phyloP scores from a whole-genome alignment of 2,888 invertebrate genomes.

The Acanthosepion esculentum region DNA sequence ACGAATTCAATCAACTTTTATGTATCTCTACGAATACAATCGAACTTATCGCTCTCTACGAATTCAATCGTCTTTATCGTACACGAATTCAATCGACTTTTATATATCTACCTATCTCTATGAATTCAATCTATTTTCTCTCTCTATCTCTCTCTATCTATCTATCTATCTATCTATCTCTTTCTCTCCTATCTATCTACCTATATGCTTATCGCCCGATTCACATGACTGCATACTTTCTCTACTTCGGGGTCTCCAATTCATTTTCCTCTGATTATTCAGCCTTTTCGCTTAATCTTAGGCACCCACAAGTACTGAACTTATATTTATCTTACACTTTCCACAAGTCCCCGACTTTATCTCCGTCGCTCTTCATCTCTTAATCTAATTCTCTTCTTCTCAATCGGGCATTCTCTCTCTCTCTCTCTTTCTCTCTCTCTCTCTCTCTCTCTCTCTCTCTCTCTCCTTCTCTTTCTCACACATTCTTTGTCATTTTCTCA shows the following conservation, averaged over 20 bases:
- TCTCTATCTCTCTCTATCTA: neutral
- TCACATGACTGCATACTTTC: no score
- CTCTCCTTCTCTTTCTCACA: no score
- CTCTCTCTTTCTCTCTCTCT: neutral
- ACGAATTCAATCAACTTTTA: no score
- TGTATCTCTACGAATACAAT: no score
- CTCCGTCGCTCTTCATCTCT: neutral
- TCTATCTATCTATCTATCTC: neutral
- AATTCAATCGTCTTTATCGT: no score
- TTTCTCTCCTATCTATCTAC: neutral
- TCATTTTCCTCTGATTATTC: no score
- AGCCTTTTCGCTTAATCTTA: no score
- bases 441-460: neutral
- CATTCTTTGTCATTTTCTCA: no score
- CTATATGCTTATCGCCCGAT: neutral
- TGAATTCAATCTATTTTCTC: neutral
- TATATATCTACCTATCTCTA: neutral
- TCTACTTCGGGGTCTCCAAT: no score
- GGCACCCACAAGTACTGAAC: no score
- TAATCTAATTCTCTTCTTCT: neutral
- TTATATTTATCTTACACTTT: neutral
- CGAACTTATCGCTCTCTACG: no score
- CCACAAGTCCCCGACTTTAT: neutral
- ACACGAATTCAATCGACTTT: no score
- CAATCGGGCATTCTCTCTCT: neutral